Evolutionary conservation across 2,113 vertebrate species (phyloP), one percentile per base, ranked within the genome.

Genomic region (Recurvirostra avosetta): DNA sequence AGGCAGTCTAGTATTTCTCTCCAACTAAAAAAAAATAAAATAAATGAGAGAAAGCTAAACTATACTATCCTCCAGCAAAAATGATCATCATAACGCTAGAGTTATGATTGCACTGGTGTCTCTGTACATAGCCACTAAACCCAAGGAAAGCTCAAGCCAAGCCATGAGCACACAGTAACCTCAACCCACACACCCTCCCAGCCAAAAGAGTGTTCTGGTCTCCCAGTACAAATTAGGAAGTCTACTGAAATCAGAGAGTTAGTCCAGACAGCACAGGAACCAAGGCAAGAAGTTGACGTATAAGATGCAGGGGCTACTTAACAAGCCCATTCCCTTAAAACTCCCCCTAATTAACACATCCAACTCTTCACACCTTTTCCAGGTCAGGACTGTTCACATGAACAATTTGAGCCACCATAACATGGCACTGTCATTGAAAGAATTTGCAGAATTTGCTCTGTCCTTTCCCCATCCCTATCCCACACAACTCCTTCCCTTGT

Each of bases 51-150:
- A 70, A 79, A 76, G 53, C 12, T 49, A 80, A 78, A 67, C 26
- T 13, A 5, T 7, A 36, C 21, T 4, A 15, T 23, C 40, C 40
- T 9, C 58, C 72, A 79, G 59, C 53, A 66, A 80, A 92, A 92
- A 29, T 11, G 6, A 36, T 47, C 27, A 7, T 45, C n/a, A 9
- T n/a, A 76, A 36, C 0, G 2, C 43, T 29, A 41, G n/a, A 38
- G 7, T 72, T 90, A 65, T 2, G 12, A 9, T 49, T 82, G 56
- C 53, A n/a, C 20, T 80, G 45, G 11, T 62, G 6, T 75, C 50
- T 86, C 34, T 38, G 40, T 49, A 87, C 41, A 26, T 26, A 72
- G 41, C 38, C 0, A 0, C 29, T 73, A 73, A 92, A 91, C 1
- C 15, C 25, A 52, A 82, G 73, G 34, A 89, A 79, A 79, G 78